A percentile compares a stretch with the other conserved stretches of the same genome.
Evolutionary conservation across 2,113 vertebrate species (phyloP).

Genomic region (Propithecus coquereli): DNA sequence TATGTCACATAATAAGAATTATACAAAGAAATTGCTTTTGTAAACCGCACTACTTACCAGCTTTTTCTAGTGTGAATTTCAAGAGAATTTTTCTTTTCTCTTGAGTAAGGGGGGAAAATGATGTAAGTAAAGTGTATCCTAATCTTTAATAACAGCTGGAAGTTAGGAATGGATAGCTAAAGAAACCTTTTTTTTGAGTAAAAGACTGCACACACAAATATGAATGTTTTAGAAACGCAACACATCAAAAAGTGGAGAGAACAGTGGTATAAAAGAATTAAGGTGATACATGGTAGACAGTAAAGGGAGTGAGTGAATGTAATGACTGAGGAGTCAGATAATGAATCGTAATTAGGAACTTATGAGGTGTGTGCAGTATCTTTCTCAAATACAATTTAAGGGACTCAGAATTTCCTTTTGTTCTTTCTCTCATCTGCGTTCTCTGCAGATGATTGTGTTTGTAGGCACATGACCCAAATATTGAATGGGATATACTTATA

Average conservation of each 20-base stretch:
- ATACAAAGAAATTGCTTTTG: background rate
- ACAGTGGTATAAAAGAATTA: slow-evolving; percentile 1
- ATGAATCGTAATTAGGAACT: background rate
- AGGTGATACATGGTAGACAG: background rate
- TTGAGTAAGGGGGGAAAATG: slow-evolving; percentile 4
- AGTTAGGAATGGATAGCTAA: slow-evolving; percentile 16
- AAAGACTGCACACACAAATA: background rate
- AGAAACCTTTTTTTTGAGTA: slow-evolving; percentile 8
- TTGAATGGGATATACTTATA: background rate
- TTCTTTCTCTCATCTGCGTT: background rate
- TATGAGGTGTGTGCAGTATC: background rate
- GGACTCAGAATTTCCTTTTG: background rate
- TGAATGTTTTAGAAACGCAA: slow-evolving; percentile 40
- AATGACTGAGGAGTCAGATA: background rate
- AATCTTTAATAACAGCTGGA: slow-evolving; percentile 20
- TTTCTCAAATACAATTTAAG: slow-evolving; percentile 23
- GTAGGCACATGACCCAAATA: background rate
- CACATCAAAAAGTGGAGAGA: background rate
- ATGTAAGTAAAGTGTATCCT: background rate
- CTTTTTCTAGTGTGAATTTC: slow-evolving; percentile 47
- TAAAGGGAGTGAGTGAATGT: background rate
- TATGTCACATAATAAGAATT: slow-evolving; percentile 71
- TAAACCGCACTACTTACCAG: background rate
- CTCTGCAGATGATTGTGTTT: background rate
- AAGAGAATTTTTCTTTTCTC: background rate